Evolutionary conservation across 2,113 vertebrate genomes (phyloP), one percentile per base, ranked within the genome.

Genomic region (Trachemys scripta): DNA sequence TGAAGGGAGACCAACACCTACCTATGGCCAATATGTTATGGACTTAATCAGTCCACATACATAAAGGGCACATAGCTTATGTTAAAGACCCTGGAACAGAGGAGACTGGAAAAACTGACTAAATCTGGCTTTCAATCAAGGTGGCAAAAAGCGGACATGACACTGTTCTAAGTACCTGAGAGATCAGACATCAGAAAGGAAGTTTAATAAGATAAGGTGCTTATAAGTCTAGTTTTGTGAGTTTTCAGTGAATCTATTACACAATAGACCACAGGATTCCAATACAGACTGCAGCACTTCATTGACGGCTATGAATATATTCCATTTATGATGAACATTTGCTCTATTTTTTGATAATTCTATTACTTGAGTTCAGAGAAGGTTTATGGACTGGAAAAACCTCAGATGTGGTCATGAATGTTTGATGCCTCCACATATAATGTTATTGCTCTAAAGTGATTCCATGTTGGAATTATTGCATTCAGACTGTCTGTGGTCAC

Each of bases 331-430:
- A 82, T 19, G 87, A 96, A 90, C 90, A 93, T 87, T 90, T 95
- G 89, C 96, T 96, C 80, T 95, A 57, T 65, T 94, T 94, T 90
- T 80, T 92, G 93, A 89, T 96, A 96, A 95, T 93, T 95, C 92
- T 90, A 94, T 96, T 95, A 94, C 86, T 86, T 1, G 80, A 94
- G 92, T 84, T 96, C 96, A 94, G 93, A 88, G 92, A 56, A 95
- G 90, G 93, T 95, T 97, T 97, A 96, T 96, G 90, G 94, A 89
- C 95, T 94, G 75, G 91, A 95, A 97, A 90, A 94, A 80, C 45
- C 92, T 96, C 93, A 96, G 96, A 76, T 59, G 84, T 1, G 51
- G 93, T 38, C 92, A 94, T 94, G 96, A 97, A 96, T 97, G 92
- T 96, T 96, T 97, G 97, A 96, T 96, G 93, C 69, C 83, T 80